Base-by-base conservation (phyloP, 1,140 invertebrate genomes). In the Lepidurus apus region DNA sequence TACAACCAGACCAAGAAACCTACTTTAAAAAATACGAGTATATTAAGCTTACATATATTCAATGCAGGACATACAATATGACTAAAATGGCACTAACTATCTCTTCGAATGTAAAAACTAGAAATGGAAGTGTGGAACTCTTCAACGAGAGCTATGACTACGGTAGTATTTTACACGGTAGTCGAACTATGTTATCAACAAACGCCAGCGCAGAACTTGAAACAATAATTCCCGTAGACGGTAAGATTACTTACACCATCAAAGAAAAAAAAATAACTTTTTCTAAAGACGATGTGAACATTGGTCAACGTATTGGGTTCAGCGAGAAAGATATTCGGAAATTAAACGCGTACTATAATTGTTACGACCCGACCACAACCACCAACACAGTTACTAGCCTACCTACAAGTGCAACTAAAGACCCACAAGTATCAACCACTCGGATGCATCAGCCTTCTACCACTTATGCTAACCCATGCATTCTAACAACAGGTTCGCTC, bases 21-120 rank as follows among this genome's bases (percentile, higher is more conserved):
- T 44, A 79, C 78, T 76, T 79, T 17, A 13, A 79, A 44, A 45
- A 74, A 45, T 79, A 79, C 74, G 45, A 43, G 78, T 79, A 77
- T 21, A 34, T 34, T 34, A 34, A 34, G 34, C 34, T 4, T 34
- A 34, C 34, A 13, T 17, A 13, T 17, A 17, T 73, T 73, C n/a
- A 24, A 10, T 34, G 2, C 13, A 74, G 9, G 26, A 1, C n/a
- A 7, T 24, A 43, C 13, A 17, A 7, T 65, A 65, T 9, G 17
- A 1, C 8, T n/a, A 17, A n/a, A 21, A 47, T 9, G 3, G 21
- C 53, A 11, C 53, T n/a, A 11, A 11, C n/a, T n/a, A 11, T 65
- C n/a, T 65, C 7, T 43, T 75, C 10, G 10, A 10, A 13, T 1
- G 1, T 24, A 17, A 11, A 43, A 42, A 42, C 74, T 75, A 77